Conservation (phyloP, 2,888 invertebrate species). For the Torymus tubicola region DNA sequence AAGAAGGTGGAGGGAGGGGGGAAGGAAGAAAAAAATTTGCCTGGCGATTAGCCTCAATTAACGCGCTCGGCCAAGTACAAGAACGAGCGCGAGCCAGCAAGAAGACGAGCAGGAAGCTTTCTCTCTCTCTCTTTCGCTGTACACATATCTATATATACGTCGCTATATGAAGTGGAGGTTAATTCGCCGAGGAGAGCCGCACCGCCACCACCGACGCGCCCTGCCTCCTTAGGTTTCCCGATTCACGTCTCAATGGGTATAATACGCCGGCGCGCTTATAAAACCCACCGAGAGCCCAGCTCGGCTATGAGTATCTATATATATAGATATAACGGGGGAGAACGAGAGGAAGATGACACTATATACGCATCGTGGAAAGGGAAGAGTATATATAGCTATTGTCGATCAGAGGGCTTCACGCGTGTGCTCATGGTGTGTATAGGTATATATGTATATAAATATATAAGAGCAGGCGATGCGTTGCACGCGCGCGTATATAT, state of each 20-base stretch:
- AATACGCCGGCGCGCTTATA: constrained; percentile 27
- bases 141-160: no score
- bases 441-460: constrained; percentile 13
- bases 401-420: constrained; percentile 60
- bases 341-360: constrained; percentile 10
- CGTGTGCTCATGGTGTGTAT: neutral
- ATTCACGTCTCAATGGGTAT: constrained; percentile 61
- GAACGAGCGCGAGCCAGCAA: constrained; percentile 32
- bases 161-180: constrained; percentile 55
- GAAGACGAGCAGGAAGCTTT: constrained; percentile 3
- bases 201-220: neutral
- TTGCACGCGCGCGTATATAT: constrained; percentile 17
- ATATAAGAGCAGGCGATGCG: constrained; percentile 34
- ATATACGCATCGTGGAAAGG: constrained; percentile 48
- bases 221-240: constrained; percentile 58
- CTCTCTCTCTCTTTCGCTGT: neutral
- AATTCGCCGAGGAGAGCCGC: constrained; percentile 59
- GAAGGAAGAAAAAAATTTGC: constrained; percentile 44
- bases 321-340: constrained; percentile 23
- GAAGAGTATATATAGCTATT: constrained; percentile 58
- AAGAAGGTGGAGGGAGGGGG: neutral
- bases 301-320: no score
- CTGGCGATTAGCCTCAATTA: constrained; percentile 57
- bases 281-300: neutral
- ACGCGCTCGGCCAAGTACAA: constrained; percentile 55